Base-by-base conservation (phyloP, 1,140 invertebrate species). In the Panagrolaimus sp. region DNA sequence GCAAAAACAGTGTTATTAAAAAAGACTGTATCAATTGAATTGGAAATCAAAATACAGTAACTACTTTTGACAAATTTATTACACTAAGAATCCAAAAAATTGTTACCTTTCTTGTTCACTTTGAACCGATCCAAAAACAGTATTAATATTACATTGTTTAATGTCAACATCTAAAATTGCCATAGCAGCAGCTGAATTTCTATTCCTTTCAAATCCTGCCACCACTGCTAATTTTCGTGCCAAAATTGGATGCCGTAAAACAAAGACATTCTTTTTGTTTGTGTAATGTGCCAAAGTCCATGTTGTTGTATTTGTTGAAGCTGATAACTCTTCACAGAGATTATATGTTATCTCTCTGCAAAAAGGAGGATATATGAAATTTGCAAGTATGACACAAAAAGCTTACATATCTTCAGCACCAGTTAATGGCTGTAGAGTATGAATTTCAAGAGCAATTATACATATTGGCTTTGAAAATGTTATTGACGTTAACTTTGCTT, bases 191-290 rank as follows among this genome's bases (percentile, higher is more conserved):
- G 51, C 51, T 4, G 51, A 20, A 11, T 20, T 57, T 11, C 20
- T 13, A 11, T 27, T 27, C 5, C 51, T 20, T 11, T 27, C 51
- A 57, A 57, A 25, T 25, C 51, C 51, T 23, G 51, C 51, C 9
- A 57, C 51, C n/a, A 57, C 27, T 0, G 51, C 51, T 57, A 57
- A 57, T 16, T 27, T 57, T n/a, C 51, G 11, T 57, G 51, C 27
- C 27, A 57, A 20, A 16, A 57, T 57, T 1, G 51, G 51, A 20
- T 57, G 20, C 27, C 51, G 1, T 16, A 57, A 16, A 3, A 57
- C 51, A 13, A 57, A 57, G 0, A 57, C 51, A 23, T 57, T 57
- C 51, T 57, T 57, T 57, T 57, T 57, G n/a, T 57, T 57, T 27
- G 51, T 57, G n/a, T 57, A 57, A 13, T 57, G 51, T 9, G 51